Conservation (phyloP, 1,140 invertebrate species). For the Atta cephalotes region DNA sequence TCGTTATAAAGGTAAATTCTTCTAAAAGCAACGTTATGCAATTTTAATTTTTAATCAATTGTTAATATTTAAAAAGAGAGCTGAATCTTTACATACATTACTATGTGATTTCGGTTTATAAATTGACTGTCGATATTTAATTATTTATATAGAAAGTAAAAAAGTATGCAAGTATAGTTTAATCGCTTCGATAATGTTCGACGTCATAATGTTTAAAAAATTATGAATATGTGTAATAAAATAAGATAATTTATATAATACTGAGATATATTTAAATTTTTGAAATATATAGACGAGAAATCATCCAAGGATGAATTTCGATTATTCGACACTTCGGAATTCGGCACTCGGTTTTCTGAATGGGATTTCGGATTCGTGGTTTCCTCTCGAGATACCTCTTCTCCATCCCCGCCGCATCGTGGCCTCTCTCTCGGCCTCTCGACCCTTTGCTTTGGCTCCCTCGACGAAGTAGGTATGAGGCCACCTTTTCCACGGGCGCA, state of each 20-base stretch:
- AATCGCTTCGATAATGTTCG: background rate
- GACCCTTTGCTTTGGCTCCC: background rate
- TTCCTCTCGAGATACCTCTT: constrained; percentile 26
- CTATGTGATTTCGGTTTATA: constrained; percentile 32
- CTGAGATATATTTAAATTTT: background rate
- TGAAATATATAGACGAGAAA: background rate
- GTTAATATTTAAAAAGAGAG: constrained; percentile 31
- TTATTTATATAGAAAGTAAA: constrained; percentile 14
- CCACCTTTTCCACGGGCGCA: constrained; percentile 63
- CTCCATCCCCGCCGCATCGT: background rate
- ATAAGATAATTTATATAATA: background rate
- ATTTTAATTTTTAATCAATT: constrained; percentile 44
- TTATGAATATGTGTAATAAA: background rate
- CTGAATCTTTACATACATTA: background rate
- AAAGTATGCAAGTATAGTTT: background rate
- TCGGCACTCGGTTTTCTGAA: constrained; percentile 46
- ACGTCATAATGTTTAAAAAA: background rate
- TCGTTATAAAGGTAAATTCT: constrained; percentile 29
- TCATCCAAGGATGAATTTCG: background rate
- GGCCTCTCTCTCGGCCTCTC: background rate
- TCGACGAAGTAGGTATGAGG: constrained; percentile 11
- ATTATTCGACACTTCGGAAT: constrained; percentile 11
- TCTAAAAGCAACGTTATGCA: constrained; percentile 9
- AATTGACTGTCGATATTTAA: background rate
- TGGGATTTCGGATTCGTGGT: constrained; percentile 50